Percentiles rank a stretch among this genome's conserved stretches.
Conservation (phyloP, 1,140 invertebrate species). For the Sarcophaga bullata region DNA sequence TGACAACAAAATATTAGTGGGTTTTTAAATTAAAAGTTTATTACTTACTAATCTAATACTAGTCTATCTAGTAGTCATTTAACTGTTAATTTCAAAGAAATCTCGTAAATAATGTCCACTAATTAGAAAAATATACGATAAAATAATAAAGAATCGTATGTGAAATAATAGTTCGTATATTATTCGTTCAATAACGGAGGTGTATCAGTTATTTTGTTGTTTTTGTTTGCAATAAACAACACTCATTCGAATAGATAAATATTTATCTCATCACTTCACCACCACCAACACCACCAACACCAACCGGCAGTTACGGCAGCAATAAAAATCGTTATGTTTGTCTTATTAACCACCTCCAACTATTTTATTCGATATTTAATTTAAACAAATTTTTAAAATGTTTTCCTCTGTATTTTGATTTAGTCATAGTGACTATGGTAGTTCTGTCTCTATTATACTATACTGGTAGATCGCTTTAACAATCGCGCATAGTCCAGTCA, state of each 20-base stretch:
- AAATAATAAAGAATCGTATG: too few species aligned
- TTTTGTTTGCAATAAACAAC: neutral
- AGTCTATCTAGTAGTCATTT: too few species aligned
- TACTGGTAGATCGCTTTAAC: neutral
- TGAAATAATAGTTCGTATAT: too few species aligned
- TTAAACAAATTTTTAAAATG: neutral
- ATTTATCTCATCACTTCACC: neutral
- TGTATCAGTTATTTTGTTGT: too few species aligned
- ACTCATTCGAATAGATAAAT: neutral
- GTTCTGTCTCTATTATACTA: neutral
- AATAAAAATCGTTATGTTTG: neutral
- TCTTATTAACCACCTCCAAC: slow-evolving; percentile 13
- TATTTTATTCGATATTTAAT: slow-evolving; percentile 16
- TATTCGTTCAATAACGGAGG: too few species aligned
- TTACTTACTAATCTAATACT: too few species aligned
- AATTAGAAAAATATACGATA: too few species aligned
- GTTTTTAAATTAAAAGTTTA: too few species aligned
- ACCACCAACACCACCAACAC: neutral
- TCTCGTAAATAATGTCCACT: too few species aligned
- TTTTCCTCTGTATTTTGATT: neutral
- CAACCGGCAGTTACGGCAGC: neutral
- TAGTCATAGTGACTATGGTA: slow-evolving; percentile 5
- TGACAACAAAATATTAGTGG: too few species aligned
- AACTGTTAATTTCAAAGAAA: too few species aligned
- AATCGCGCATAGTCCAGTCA: neutral